Conservation (phyloP, 1,140 invertebrate genomes). For the Cyclina sinensis region DNA sequence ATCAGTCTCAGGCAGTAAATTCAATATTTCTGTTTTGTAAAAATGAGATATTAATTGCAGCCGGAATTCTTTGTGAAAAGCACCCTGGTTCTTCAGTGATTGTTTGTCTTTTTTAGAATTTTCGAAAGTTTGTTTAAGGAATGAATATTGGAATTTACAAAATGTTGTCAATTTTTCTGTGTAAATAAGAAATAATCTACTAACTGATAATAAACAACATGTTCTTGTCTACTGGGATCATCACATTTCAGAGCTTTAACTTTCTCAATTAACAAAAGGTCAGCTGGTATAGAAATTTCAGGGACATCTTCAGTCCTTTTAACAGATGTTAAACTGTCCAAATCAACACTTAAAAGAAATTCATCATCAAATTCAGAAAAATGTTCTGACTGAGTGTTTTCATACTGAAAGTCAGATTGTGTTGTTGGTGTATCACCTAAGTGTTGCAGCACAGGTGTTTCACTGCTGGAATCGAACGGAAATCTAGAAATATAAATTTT, state of each 20-base stretch:
- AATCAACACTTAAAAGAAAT: too few relatives aligned
- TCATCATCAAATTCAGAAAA: too few relatives aligned
- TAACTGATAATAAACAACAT: background rate
- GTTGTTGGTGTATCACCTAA: too few relatives aligned
- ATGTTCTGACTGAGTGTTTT: too few relatives aligned
- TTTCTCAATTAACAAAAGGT: conserved; percentile 4
- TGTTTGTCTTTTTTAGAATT: background rate
- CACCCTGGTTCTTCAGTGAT: background rate
- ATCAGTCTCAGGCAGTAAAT: conserved; percentile 15
- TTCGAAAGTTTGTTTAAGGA: background rate
- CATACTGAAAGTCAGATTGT: too few relatives aligned
- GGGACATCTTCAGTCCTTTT: too few relatives aligned
- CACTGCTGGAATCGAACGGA: too few relatives aligned
- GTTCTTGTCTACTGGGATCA: background rate
- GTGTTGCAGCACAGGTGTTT: too few relatives aligned
- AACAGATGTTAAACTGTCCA: too few relatives aligned
- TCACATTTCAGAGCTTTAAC: conserved; percentile 10
- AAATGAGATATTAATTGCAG: conserved; percentile 6
- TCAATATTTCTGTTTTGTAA: conserved; percentile 27
- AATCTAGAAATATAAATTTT: too few relatives aligned
- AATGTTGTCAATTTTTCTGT: background rate
- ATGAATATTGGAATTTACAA: conserved; percentile 2
- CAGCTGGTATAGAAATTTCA: background rate
- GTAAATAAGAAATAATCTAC: conserved; percentile 21
- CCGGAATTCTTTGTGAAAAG: conserved; percentile 8